These are phyloP conservation scores for Heteromormyrus szaboi DNA, from an alignment of 2,797 vertebrate species.

Conservation along the genomic window DNA sequence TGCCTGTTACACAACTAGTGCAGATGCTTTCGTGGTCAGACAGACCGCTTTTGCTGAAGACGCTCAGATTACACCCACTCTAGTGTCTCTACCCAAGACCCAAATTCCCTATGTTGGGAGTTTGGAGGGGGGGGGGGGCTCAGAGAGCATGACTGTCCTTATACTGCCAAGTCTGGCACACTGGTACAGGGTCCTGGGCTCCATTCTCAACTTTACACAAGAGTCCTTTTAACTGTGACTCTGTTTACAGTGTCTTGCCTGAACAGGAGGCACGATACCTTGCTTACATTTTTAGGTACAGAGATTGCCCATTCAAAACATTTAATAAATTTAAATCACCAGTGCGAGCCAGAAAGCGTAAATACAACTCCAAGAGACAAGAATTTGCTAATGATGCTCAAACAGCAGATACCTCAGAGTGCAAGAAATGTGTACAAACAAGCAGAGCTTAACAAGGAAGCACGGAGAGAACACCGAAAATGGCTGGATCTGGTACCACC, in stretches of 20 bases:
- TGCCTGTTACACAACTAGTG: background rate
- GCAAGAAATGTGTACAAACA: background rate
- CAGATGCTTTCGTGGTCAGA: background rate
- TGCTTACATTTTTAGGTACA: background rate
- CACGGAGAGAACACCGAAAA: background rate
- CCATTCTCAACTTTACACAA: background rate
- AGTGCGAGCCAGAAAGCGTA: background rate
- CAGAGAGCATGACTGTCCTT: background rate
- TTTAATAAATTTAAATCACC: background rate
- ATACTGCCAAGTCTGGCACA: background rate
- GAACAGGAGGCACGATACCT: background rate
- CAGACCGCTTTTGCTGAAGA: background rate
- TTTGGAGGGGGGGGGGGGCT: background rate
- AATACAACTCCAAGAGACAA: background rate
- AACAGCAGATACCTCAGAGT: background rate
- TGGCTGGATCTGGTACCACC: background rate
- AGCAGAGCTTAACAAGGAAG: background rate
- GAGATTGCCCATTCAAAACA: background rate
- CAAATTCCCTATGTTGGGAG: background rate
- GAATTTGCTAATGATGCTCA: background rate
- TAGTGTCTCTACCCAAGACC: background rate
- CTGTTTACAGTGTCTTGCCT: background rate
- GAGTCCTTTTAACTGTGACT: background rate
- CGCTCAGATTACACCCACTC: background rate
- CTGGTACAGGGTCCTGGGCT: background rate